Conservation (phyloP, 2,888 invertebrate species). For the Agriopis leucophaearia region DNA sequence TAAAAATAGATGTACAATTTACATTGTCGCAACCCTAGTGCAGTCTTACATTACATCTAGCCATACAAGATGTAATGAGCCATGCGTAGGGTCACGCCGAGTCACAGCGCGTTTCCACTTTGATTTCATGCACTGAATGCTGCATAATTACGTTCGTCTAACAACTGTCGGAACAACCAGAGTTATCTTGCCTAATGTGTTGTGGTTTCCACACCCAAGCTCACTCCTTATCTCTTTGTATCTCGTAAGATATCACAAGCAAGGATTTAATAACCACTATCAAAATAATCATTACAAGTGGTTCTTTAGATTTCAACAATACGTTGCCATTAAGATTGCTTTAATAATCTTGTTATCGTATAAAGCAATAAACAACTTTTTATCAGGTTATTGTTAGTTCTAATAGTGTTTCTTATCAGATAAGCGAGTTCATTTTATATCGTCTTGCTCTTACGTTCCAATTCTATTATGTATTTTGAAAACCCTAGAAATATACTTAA, state of each 20-base stretch:
- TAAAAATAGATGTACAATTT: background rate
- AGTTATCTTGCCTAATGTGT: slow-evolving; percentile 5
- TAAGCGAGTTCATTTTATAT: slow-evolving; percentile 59
- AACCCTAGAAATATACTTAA: background rate
- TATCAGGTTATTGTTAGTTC: slow-evolving; percentile 60
- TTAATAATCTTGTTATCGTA: slow-evolving; percentile 36
- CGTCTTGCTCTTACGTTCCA: slow-evolving; percentile 41
- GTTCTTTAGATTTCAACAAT: slow-evolving; percentile 14
- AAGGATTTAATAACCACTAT: background rate
- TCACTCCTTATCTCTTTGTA: slow-evolving; percentile 2
- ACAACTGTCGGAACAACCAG: slow-evolving; percentile 21
- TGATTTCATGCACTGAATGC: slow-evolving; percentile 48
- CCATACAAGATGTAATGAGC: slow-evolving; percentile 47
- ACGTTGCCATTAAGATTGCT: slow-evolving; percentile 28
- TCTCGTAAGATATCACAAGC: slow-evolving; percentile 3
- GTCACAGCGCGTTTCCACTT: slow-evolving; percentile 36
- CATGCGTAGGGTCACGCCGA: slow-evolving; percentile 41
- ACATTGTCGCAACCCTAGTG: slow-evolving; percentile 7
- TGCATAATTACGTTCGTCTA: slow-evolving; percentile 31
- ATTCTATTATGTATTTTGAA: slow-evolving; percentile 26
- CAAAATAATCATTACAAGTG: slow-evolving; percentile 9
- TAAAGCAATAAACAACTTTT: slow-evolving; percentile 61
- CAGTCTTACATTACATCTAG: background rate
- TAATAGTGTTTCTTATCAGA: slow-evolving; percentile 66
- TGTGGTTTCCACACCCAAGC: slow-evolving; percentile 4